Conservation (phyloP, 2,113 vertebrate species). For the Oncorhynchus tshawytscha region DNA sequence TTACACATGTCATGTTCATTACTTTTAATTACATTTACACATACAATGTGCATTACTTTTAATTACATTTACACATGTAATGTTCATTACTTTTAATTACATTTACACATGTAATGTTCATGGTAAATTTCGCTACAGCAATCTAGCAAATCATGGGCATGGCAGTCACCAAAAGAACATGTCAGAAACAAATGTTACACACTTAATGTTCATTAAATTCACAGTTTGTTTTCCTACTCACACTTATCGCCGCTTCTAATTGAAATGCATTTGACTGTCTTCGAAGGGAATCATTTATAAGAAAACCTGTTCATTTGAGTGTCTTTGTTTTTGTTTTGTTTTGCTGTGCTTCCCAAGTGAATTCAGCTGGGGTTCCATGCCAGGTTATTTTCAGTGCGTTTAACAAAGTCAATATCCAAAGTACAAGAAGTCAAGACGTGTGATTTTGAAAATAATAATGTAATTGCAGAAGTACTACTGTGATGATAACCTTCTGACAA, state of each 20-base stretch:
- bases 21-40: no score
- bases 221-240: conserved; percentile 58
- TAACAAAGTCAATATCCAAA: conserved; percentile 47
- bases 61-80: no score
- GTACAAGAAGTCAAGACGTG: conserved; percentile 18
- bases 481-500: conserved; percentile 27
- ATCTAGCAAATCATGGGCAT: conserved; percentile 30
- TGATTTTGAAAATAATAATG: conserved; percentile 46
- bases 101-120: not conserved
- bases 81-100: no score
- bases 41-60: not conserved
- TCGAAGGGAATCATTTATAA: conserved; percentile 73
- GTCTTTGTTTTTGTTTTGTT: conserved; percentile 62
- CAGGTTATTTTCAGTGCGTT: conserved; percentile 28
- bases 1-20: no score
- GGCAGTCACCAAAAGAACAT: conserved; percentile 36
- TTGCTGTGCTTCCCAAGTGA: conserved; percentile 50
- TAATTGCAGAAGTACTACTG: conserved; percentile 39
- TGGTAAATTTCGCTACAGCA: conserved; percentile 31
- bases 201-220: conserved; percentile 31
- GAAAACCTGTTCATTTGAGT: conserved; percentile 65
- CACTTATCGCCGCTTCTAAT: conserved; percentile 53
- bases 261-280: conserved; percentile 54
- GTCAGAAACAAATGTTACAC: conserved; percentile 51
- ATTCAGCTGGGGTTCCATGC: conserved; percentile 57